A percentile compares a stretch with the other conserved stretches of the same genome.
These are phyloP conservation scores for Forficula auricularia DNA, from an alignment of 1,140 invertebrate species.

Conservation along the genomic window DNA sequence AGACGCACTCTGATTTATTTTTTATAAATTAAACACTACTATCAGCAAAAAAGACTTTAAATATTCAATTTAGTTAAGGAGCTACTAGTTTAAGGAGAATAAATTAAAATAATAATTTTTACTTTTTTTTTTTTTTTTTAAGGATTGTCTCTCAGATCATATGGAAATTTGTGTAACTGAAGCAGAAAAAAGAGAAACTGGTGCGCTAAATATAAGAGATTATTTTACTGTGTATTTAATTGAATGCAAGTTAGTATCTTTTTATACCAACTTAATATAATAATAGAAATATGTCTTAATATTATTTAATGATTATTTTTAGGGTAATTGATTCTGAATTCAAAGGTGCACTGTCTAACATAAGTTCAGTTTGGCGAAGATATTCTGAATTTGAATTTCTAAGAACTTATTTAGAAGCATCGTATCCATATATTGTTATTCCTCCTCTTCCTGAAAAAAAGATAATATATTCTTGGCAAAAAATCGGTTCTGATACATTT, in stretches of 20 bases:
- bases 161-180: conserved; percentile 66
- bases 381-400: conserved; percentile 74
- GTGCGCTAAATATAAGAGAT: conserved; percentile 60
- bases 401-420: conserved; percentile 52
- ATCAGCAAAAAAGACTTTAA: too few species aligned
- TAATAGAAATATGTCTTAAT: neutral
- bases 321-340: conserved; percentile 55
- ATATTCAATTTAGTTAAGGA: too few species aligned
- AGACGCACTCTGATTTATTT: too few species aligned
- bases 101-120: neutral
- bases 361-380: conserved; percentile 56
- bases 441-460: conserved; percentile 68
- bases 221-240: conserved; percentile 70
- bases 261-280: conserved; percentile 1
- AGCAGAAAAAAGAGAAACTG: conserved; percentile 64
- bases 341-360: conserved; percentile 37
- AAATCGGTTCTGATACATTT: conserved; percentile 47
- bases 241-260: conserved; percentile 51
- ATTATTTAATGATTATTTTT: conserved; percentile 16
- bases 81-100: too few species aligned
- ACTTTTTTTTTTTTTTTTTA: conserved; percentile 23
- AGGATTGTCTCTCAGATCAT: conserved; percentile 55
- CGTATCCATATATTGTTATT: conserved; percentile 58
- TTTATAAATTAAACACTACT: too few species aligned
- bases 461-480: conserved; percentile 64